A percentile compares a stretch with the other conserved stretches of the same genome.
Conservation (phyloP, 2,113 vertebrate genomes). For the Peromyscus californicus region DNA sequence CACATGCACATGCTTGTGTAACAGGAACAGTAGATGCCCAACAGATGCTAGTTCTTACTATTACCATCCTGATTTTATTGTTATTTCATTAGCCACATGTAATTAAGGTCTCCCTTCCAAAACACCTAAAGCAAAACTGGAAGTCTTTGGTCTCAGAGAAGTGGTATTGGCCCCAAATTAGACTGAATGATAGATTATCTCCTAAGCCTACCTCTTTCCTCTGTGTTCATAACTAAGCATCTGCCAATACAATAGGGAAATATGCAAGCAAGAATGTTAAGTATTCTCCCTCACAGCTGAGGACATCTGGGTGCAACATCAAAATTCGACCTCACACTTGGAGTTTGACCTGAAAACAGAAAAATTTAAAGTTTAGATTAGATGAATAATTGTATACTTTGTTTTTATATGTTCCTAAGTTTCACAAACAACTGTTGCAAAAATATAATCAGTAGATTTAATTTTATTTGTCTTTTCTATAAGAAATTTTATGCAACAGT, state of each 20-base stretch:
- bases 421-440: constrained; percentile 68
- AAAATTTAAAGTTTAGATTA: constrained; percentile 77
- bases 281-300: constrained; percentile 73
- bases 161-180: background rate
- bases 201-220: background rate
- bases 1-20: background rate
- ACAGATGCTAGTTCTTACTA: background rate
- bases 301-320: constrained; percentile 69
- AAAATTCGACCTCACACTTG: constrained; percentile 71
- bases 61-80: background rate
- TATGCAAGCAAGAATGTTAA: constrained; percentile 66
- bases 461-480: constrained; percentile 53
- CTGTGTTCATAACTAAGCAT: constrained; percentile 50
- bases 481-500: constrained; percentile 55
- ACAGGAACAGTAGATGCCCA: background rate
- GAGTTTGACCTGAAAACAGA: constrained; percentile 70
- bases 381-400: constrained; percentile 71
- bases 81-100: constrained; percentile 39
- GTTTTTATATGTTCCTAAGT: constrained; percentile 60
- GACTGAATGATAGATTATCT: constrained; percentile 10
- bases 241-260: constrained; percentile 59
- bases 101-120: background rate
- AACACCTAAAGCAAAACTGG: background rate
- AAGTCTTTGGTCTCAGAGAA: background rate
- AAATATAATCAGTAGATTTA: constrained; percentile 17